Evolutionary conservation across 2,888 invertebrate species (phyloP), one percentile per base, ranked within the genome.

Genomic region (Terebella lapidaria): DNA sequence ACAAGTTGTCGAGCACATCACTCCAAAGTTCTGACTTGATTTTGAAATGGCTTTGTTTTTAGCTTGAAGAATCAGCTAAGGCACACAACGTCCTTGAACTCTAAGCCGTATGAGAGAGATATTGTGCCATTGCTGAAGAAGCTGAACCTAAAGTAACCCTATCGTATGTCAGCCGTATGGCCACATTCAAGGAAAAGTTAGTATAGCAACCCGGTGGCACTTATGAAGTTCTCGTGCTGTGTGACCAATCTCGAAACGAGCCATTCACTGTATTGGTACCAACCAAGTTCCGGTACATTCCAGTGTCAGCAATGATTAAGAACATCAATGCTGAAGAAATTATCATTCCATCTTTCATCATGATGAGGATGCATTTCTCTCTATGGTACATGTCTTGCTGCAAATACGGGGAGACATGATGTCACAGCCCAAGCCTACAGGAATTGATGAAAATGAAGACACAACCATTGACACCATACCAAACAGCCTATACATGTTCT

Each of bases 401-500:
- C 26, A 26, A 5, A 26, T 53, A 3, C 26, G 52, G 22, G 25
- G 57, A 5, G 57, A 57, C n/a, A 54, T 57, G 22, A 5, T 57
- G 28, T 24, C 57, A 53, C 57, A 57, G 5, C 4, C 47, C 15
- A 49, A 5, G 26, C 10, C 25, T 10, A 26, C 22, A 25, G 27
- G 10, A 25, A 53, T 53, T 5, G 27, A 53, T 20, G 10, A 25
- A 4, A 53, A 10, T 15, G 53, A 53, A 53, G 27, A 15, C 25
- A 25, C 15, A 15, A 27, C 22, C 4, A 53, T 53, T 10, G 27
- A 56, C 3, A 51, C 47, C 29, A 22, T 54, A 54, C 57, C 57
- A 20, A 30, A 57, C n/a, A 54, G 53, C 54, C 53, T 57, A 20
- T 57, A 57, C 53, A 57, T 57, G 53, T 57, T 57, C 35, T 27